Evolutionary conservation across 2,113 vertebrate genomes (phyloP), one percentile per base, ranked within the genome.

Genomic region (Zingel zingel): DNA sequence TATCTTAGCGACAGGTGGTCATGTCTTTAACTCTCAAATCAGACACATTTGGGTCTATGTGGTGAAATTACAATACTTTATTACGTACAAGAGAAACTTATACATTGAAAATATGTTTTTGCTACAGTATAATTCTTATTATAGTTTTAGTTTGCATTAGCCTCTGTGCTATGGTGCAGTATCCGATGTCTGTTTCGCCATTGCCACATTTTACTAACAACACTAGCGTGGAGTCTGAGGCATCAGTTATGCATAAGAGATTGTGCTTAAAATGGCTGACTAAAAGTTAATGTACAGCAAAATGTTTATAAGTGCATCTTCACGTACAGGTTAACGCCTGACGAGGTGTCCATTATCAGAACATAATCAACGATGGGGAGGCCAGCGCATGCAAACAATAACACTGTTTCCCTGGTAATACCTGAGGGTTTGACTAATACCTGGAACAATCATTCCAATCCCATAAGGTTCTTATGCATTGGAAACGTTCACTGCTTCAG

Each of bases 1-100:
- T 94, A 95, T 85, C 93, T 97, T 11, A 96, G 97, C 10, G 97
- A 98, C 95, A 97, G 96, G 97, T 98, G 33, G 19, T 47, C 27
- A 47, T 14, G 3, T 2, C 27, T 69, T 69, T 23, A n/a, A 14
- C 6, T 75, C 30, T 79, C 12, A 56, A 23, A 72, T 63, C 33
- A 3, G 16, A 27, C n/a, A 63, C 6, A 23, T 39, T 23, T 33
- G 25, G 10, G 9, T 19, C 1, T 53, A 3, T 12, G 4, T 43
- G 16, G 9, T 25, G 13, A 43, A n/a, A 48, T 51, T 18, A 18
- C 36, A 25, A 1, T n/a, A 21, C 23, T 21, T 21, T 23, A 58
- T 53, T 11, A 43, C 10, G 9, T 2, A 43, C 10, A n/a, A 51
- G 58, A 50, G 13, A 50, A 25, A 62, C 21, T 9, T 9, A 7